A percentile compares a stretch with the other conserved stretches of the same genome.
These are phyloP conservation scores for Thera britannica DNA, from an alignment of 2,888 invertebrate genomes.

Conservation along the genomic window DNA sequence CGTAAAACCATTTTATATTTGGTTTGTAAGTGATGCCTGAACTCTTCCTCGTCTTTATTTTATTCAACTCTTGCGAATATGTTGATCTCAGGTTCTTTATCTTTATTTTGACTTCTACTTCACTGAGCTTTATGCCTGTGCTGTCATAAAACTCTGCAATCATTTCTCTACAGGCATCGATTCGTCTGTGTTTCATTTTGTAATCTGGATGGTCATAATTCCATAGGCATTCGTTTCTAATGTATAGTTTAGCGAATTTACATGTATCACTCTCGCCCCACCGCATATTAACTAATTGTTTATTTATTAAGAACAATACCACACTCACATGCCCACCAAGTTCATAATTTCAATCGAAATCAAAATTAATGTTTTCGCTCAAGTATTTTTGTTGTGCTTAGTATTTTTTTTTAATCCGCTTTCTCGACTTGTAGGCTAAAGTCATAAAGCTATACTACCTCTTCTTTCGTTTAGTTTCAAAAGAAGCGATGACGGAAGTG, in stretches of 20 bases:
- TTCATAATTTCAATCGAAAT: no score
- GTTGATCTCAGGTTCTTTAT: slow-evolving; percentile 68
- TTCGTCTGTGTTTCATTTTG: slow-evolving; percentile 60
- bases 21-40: slow-evolving; percentile 51
- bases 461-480: no score
- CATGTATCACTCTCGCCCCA: slow-evolving; percentile 76
- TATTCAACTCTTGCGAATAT: slow-evolving; percentile 64
- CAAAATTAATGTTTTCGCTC: no score
- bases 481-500: no score
- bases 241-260: slow-evolving; percentile 75
- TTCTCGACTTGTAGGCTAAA: no score
- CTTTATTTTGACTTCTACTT: slow-evolving; percentile 61
- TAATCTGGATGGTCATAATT: slow-evolving; percentile 67
- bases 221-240: slow-evolving; percentile 73
- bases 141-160: slow-evolving; percentile 56
- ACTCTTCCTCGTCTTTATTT: slow-evolving; percentile 61
- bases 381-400: no score
- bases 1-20: slow-evolving; percentile 65
- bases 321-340: no score
- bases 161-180: slow-evolving; percentile 62
- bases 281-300: slow-evolving; percentile 53
- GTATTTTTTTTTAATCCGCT: no score
- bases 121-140: slow-evolving; percentile 61
- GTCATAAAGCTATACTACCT: no score
- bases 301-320: no score